phyloP scores from a whole-genome alignment of 1,140 invertebrate genomes.

The Leptoteleia sp. region DNA sequence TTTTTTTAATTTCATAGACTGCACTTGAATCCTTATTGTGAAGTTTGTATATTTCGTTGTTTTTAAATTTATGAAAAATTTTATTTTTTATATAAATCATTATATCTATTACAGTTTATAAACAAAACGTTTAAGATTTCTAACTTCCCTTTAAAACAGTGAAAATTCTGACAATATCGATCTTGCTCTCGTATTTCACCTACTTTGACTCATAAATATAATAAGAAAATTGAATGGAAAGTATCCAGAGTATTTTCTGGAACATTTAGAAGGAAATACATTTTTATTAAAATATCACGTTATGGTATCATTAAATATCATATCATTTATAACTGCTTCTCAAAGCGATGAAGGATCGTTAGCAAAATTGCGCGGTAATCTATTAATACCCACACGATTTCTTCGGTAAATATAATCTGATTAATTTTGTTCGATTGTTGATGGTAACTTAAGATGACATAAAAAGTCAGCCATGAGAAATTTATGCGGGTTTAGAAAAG shows the following conservation, averaged over 20 bases:
- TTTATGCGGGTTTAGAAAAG: slow-evolving; percentile 15
- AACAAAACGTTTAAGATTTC: neutral
- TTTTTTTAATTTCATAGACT: no score
- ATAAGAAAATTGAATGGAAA: slow-evolving; percentile 16
- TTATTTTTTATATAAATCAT: neutral
- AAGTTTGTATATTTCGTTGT: neutral
- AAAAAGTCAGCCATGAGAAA: slow-evolving; percentile 19
- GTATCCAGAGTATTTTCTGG: neutral
- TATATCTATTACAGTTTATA: neutral
- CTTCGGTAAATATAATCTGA: neutral
- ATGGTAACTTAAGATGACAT: slow-evolving; percentile 15
- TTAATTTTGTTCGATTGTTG: slow-evolving; percentile 13
- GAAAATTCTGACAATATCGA: slow-evolving; percentile 14
- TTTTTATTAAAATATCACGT: neutral
- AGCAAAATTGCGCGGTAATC: neutral
- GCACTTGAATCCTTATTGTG: no score
- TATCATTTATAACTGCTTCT: no score
- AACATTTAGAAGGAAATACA: neutral
- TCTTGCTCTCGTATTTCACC: slow-evolving; percentile 7
- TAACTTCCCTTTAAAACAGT: slow-evolving; percentile 12
- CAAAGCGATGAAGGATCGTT: neutral
- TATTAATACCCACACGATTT: neutral
- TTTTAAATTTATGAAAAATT: neutral
- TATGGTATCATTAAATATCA: neutral
- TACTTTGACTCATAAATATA: slow-evolving; percentile 6